These are phyloP conservation scores for Ariopsis seemanni DNA, from an alignment of 2,113 vertebrate genomes.

Conservation along the genomic window DNA sequence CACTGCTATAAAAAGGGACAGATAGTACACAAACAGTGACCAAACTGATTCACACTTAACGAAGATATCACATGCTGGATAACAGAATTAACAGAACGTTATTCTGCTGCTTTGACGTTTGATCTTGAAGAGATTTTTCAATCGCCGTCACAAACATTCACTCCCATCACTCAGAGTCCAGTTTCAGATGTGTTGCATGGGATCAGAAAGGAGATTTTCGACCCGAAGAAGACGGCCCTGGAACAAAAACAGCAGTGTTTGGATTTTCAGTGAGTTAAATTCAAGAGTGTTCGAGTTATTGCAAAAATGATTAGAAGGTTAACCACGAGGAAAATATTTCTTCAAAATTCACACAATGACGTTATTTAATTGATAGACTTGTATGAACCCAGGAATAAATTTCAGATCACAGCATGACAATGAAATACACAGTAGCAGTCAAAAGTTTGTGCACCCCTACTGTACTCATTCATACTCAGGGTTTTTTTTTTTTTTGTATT, in stretches of 20 bases:
- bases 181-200: slow-evolving; percentile 70
- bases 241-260: slow-evolving; percentile 59
- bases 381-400: not conserved
- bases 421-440: not conserved
- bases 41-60: not conserved
- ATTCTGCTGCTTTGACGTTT: not conserved
- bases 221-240: slow-evolving; percentile 81
- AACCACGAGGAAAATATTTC: not conserved
- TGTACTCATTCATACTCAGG: too few species aligned
- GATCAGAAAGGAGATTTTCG: slow-evolving; percentile 80
- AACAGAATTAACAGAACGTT: not conserved
- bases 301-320: not conserved
- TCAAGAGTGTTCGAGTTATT: not conserved
- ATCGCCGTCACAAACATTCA: not conserved
- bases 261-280: not conserved
- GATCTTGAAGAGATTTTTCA: not conserved
- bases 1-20: not conserved
- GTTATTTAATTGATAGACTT: not conserved
- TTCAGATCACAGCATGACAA: not conserved
- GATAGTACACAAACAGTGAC: not conserved
- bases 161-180: not conserved
- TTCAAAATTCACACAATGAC: not conserved
- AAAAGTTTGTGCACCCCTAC: too few species aligned
- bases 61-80: not conserved
- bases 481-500: too few species aligned